Conservation (phyloP, 2,888 invertebrate species). For the Neoascia interrupta region DNA sequence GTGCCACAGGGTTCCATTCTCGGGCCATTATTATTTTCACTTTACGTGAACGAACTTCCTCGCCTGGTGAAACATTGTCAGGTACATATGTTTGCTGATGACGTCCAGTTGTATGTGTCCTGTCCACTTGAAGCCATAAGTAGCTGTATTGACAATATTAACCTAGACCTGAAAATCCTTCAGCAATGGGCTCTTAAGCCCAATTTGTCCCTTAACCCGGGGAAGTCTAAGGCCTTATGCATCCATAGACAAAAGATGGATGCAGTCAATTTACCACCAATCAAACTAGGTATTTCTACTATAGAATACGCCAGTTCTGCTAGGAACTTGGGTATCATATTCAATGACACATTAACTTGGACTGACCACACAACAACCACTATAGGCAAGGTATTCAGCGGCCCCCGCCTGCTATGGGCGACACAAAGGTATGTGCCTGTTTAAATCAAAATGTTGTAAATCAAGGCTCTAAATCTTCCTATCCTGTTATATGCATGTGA, state of each 20-base stretch:
- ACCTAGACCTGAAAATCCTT: neutral
- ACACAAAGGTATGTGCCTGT: too few relatives aligned
- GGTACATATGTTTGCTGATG: conserved; percentile 9
- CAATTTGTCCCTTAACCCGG: neutral
- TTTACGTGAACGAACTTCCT: conserved; percentile 3
- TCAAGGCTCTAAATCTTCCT: conserved; percentile 7
- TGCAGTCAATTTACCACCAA: neutral
- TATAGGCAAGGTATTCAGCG: conserved; percentile 6
- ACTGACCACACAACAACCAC: neutral
- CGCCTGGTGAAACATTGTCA: neutral
- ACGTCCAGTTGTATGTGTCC: conserved; percentile 2
- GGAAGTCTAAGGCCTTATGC: neutral
- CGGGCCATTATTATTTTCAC: too few relatives aligned
- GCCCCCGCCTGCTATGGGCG: neutral
- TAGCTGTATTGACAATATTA: neutral
- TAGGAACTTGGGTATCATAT: neutral
- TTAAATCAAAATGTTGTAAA: conserved; percentile 1
- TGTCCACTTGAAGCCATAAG: neutral
- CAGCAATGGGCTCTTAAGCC: neutral
- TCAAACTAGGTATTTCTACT: neutral
- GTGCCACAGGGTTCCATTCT: too few relatives aligned
- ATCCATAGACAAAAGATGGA: neutral
- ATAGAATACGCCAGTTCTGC: conserved; percentile 3
- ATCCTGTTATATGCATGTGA: conserved; percentile 2
- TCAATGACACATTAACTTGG: neutral